Percentiles rank a stretch among this genome's conserved stretches.
Evolutionary conservation across 2,888 invertebrate genomes (phyloP).

Genomic region (Cheilosia urbana): DNA sequence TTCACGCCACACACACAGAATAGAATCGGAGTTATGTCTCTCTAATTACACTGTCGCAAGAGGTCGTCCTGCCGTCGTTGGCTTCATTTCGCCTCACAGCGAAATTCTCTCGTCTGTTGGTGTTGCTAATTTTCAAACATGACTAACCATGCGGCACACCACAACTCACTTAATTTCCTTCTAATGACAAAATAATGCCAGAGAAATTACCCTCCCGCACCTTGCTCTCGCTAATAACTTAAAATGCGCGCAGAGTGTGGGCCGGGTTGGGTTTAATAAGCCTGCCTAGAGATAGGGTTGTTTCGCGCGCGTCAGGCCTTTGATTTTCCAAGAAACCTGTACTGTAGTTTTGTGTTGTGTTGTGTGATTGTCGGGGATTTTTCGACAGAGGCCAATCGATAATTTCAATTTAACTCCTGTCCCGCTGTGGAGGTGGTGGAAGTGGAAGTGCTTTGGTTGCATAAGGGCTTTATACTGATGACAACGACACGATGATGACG

Average conservation of each 20-base stretch:
- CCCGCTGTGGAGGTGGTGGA: background rate
- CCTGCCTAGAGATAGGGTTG: background rate
- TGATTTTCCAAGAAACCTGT: slow-evolving; percentile 14
- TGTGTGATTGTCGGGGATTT: slow-evolving; percentile 20
- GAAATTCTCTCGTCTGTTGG: slow-evolving; percentile 30
- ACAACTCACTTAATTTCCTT: slow-evolving; percentile 71
- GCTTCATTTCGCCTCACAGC: background rate
- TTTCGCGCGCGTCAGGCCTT: background rate
- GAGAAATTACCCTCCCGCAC: slow-evolving; percentile 61
- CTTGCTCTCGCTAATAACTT: slow-evolving; percentile 39
- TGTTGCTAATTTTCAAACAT: slow-evolving; percentile 73
- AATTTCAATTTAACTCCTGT: slow-evolving; percentile 49
- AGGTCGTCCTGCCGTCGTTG: slow-evolving; percentile 7
- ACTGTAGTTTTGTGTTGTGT: slow-evolving; percentile 37
- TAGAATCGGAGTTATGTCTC: slow-evolving; percentile 36
- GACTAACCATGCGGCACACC: slow-evolving; percentile 71
- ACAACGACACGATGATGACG: slow-evolving; percentile 39
- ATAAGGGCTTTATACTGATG: slow-evolving; percentile 43
- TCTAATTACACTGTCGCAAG: slow-evolving; percentile 64
- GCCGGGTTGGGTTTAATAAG: slow-evolving; percentile 18
- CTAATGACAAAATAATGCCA: slow-evolving; percentile 74
- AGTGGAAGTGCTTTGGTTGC: slow-evolving; percentile 57
- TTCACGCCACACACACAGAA: slow-evolving; percentile 13
- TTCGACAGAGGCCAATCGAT: slow-evolving; percentile 61
- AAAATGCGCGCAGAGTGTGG: slow-evolving; percentile 1